Evolutionary conservation across 2,888 invertebrate species (phyloP), one percentile per base, ranked within the genome.

Genomic region (Fragum fragum): DNA sequence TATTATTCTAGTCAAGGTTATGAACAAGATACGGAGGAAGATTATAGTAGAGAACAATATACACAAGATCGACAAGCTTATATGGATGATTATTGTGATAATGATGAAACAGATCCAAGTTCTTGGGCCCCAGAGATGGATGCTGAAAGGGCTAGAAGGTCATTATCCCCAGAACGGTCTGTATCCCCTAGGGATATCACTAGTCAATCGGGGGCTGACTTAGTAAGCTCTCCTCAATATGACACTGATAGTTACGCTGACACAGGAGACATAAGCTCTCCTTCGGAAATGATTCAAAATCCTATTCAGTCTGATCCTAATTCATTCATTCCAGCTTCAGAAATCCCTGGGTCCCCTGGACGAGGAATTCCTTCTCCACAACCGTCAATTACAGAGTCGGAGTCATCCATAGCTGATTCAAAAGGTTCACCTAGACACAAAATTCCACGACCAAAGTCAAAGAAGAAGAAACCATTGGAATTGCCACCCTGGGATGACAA

Each of bases 401-500:
- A 76, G 21, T 39, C 57, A 14, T 39, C 39, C 3, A 55, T 28
- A 7, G 55, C 69, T 16, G 36, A 66, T 26, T 66, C 66, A 21
- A 66, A 66, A 66, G 66, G 66, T 36, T 66, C 66, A 14, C 80
- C 80, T 5, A 66, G 73, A 53, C 71, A 63, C 11, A 57, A 69
- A 68, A 59, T 70, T 11, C 76, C 69, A 70, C 69, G 73, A 29
- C 79, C 77, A 21, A 70, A 79, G 53, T 36, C 73, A 72, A 57
- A 76, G 52, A 69, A 61, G 23, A 82, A 78, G 72, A 82, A 78
- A 52, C 73, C 80, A 2, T 16, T 76, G n/a, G 85, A 80, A 52
- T 70, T 85, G 42, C 85, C 85, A 39, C 85, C 85, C 11, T 85
- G 85, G 85, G 68, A 85, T 72, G 85, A 85, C 63, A 85, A 85